Percentiles rank a stretch among this genome's conserved stretches.
phyloP scores from a whole-genome alignment of 2,888 invertebrate species.

The Tubulanus polymorphus region DNA sequence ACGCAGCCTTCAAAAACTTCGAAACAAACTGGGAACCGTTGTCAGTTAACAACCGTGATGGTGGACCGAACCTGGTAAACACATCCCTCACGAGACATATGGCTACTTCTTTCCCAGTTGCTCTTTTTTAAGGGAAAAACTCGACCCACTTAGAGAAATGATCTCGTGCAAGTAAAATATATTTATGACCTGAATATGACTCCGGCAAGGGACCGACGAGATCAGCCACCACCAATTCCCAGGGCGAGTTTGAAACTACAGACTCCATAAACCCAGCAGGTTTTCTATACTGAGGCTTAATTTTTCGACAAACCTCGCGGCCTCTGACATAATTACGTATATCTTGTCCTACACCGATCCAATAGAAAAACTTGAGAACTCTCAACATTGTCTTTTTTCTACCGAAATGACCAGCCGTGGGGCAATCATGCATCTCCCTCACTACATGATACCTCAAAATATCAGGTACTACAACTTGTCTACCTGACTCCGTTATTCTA shows the following conservation, averaged over 20 bases:
- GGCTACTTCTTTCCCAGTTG: background rate
- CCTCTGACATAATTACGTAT: background rate
- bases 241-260: background rate
- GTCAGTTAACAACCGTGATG: background rate
- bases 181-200: background rate
- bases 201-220: background rate
- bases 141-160: conserved; percentile 1
- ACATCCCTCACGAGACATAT: background rate
- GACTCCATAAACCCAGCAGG: background rate
- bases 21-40: background rate
- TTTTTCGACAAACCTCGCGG: background rate
- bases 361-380: background rate
- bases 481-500: background rate
- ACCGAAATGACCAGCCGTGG: background rate
- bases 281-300: background rate
- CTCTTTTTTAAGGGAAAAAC: background rate
- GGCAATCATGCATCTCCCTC: background rate
- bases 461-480: background rate
- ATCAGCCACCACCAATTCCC: background rate
- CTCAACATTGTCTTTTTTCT: background rate
- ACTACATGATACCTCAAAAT: background rate
- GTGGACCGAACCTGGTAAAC: background rate
- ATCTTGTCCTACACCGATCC: background rate
- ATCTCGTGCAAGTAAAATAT: background rate
- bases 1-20: background rate